Percentiles rank a stretch among this genome's conserved stretches.
Conservation (phyloP, 2,113 vertebrate genomes). For the Melanerpes formicivorus region DNA sequence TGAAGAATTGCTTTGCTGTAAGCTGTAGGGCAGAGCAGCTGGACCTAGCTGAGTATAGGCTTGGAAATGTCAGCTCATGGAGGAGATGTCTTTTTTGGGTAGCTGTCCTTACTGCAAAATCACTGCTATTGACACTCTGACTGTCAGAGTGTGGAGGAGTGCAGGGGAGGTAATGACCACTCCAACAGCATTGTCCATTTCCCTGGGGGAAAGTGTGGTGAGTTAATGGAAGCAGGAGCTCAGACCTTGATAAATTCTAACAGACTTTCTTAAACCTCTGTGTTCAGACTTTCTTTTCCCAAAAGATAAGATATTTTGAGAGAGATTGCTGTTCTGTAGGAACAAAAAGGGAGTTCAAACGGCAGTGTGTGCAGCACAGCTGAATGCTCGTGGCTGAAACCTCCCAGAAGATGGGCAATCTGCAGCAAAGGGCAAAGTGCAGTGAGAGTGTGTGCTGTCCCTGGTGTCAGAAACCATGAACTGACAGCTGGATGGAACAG, state of each 20-base stretch:
- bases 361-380: background rate
- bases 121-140: rapidly evolving
- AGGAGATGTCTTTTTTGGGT: background rate
- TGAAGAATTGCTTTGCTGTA: background rate
- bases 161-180: background rate
- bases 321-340: background rate
- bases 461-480: background rate
- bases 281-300: background rate
- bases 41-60: background rate
- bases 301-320: background rate
- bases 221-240: background rate
- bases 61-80: background rate
- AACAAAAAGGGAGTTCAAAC: background rate
- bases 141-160: background rate
- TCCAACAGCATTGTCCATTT: background rate
- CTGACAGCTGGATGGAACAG: background rate
- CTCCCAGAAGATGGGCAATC: background rate
- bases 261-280: background rate
- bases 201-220: background rate
- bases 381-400: background rate
- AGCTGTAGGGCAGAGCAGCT: background rate
- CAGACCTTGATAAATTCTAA: background rate
- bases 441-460: background rate
- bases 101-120: background rate
- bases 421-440: background rate